Evolutionary conservation across 2,888 invertebrate genomes (phyloP).

Genomic region (Melanchra persicariae): DNA sequence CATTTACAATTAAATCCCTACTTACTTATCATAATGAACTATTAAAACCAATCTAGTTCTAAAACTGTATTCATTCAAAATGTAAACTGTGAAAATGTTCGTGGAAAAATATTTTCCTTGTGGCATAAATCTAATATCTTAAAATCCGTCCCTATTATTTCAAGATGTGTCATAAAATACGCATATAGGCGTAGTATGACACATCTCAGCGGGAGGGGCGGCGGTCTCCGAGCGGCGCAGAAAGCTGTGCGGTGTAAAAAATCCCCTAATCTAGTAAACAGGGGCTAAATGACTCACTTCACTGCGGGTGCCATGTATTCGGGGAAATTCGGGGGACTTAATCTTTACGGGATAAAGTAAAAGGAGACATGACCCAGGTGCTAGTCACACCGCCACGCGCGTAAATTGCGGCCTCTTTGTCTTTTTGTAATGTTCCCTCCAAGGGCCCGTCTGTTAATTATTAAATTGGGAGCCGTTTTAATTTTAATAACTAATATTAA

Average conservation of each 20-base stretch:
- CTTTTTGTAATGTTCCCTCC: conserved; percentile 80
- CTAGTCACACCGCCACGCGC: conserved; percentile 79
- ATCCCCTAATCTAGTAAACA: conserved; percentile 90
- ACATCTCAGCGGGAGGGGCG: conserved; percentile 78
- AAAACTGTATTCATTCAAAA: conserved; percentile 41
- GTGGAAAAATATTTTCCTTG: conserved; percentile 50
- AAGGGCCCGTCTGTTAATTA: conserved; percentile 81
- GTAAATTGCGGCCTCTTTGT: conserved; percentile 86
- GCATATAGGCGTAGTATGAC: conserved; percentile 80
- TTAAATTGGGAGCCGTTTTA: conserved; percentile 79
- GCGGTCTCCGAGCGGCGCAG: conserved; percentile 67
- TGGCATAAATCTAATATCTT: conserved; percentile 68
- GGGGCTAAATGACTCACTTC: conserved; percentile 90
- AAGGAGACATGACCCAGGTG: conserved; percentile 90
- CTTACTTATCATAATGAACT: conserved; percentile 31
- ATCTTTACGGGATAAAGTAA: conserved; percentile 90
- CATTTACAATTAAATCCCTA: conserved; percentile 40
- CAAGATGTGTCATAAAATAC: conserved; percentile 78
- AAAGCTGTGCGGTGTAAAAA: conserved; percentile 88
- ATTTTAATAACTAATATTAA: conserved; percentile 76
- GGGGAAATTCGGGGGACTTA: conserved; percentile 87
- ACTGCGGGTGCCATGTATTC: conserved; percentile 84
- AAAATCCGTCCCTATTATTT: conserved; percentile 78
- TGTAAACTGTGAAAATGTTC: conserved; percentile 52
- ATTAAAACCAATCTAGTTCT: conserved; percentile 23